Conservation (phyloP, 1,140 invertebrate species). For the Drosophila micromelanica region DNA sequence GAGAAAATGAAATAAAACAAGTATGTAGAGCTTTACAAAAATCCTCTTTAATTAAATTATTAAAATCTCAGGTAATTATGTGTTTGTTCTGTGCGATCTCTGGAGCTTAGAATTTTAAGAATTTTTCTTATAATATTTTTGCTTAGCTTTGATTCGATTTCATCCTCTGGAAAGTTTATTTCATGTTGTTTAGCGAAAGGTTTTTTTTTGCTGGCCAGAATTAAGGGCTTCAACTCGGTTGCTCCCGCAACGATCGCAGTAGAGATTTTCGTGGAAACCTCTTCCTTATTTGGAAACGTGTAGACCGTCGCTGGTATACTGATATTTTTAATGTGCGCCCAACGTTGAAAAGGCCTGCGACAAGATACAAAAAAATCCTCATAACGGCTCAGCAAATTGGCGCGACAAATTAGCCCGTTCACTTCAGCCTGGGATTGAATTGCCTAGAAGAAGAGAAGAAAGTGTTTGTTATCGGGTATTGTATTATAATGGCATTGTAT, state of each 20-base stretch:
- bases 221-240: neutral
- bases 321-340: neutral
- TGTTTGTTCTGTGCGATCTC: no score
- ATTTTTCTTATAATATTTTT: neutral
- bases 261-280: no score
- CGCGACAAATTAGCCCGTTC: conserved; percentile 88
- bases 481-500: neutral
- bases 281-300: conserved; percentile 9
- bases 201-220: neutral
- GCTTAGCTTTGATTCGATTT: neutral
- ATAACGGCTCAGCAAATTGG: conserved; percentile 88
- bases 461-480: neutral
- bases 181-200: no score
- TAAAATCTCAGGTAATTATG: no score
- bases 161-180: neutral
- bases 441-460: conserved; percentile 79
- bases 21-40: no score
- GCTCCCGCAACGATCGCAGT: no score
- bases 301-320: neutral
- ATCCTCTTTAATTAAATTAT: no score
- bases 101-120: neutral
- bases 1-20: no score
- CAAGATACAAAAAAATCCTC: conserved; percentile 84
- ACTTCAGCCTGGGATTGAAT: conserved; percentile 90
- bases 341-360: neutral